These are phyloP conservation scores for Oreochromis tanganicae DNA, from an alignment of 2,113 vertebrate species.

Conservation along the genomic window DNA sequence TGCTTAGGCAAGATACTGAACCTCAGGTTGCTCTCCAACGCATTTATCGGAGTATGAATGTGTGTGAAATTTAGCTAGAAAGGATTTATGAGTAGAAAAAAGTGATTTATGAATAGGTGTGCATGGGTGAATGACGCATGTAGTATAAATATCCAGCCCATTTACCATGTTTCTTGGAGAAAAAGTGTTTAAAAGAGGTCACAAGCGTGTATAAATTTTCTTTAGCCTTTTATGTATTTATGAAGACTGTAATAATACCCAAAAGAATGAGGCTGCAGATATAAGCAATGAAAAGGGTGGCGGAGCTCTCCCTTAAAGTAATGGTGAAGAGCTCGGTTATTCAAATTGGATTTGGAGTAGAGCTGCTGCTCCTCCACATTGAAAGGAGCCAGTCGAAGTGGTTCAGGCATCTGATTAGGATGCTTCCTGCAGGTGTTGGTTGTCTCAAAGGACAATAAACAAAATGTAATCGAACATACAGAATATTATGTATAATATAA, in stretches of 20 bases:
- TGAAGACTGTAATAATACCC: not conserved
- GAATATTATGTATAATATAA: not conserved
- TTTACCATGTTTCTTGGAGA: not conserved
- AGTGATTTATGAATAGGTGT: not conserved
- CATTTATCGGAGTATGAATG: not conserved
- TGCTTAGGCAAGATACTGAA: not conserved
- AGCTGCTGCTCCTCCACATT: not conserved
- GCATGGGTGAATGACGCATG: not conserved
- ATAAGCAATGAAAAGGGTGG: not conserved
- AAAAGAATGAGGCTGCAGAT: not conserved
- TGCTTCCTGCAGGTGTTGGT: not conserved
- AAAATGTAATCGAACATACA: not conserved
- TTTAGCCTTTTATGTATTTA: not conserved
- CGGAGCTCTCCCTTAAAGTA: not conserved
- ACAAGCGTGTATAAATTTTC: not conserved
- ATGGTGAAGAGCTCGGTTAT: not conserved
- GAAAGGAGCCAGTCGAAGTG: not conserved
- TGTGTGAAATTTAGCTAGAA: not conserved
- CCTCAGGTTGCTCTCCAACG: not conserved
- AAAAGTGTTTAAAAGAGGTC: not conserved
- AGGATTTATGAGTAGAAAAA: not conserved
- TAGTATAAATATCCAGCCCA: not conserved
- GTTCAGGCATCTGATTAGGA: not conserved
- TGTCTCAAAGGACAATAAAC: not conserved
- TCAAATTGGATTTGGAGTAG: not conserved